Evolutionary conservation across 2,888 invertebrate species (phyloP).

Genomic region (Scelioninae gen. 1): DNA sequence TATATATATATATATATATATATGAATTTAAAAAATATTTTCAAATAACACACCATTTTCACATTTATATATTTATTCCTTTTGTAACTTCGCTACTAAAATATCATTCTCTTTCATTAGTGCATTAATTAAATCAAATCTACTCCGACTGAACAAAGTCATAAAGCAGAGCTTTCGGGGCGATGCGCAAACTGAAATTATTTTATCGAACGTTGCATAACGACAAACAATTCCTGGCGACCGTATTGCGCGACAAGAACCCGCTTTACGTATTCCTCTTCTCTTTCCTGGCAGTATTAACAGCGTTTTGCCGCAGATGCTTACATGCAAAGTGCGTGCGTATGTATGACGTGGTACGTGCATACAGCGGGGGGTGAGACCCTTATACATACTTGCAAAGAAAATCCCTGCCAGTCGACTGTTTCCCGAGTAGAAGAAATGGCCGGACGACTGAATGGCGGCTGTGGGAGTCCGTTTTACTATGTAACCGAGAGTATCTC

Average conservation of each 20-base stretch:
- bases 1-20: too few relatives aligned
- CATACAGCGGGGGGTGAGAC: slow-evolving; percentile 35
- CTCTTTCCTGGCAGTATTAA: slow-evolving; percentile 58
- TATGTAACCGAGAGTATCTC: slow-evolving; percentile 50
- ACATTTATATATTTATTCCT: too few relatives aligned
- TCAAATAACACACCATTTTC: too few relatives aligned
- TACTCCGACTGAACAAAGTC: background rate
- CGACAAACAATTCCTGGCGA: slow-evolving; percentile 48
- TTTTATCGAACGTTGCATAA: slow-evolving; percentile 56
- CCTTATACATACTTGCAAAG: slow-evolving; percentile 13
- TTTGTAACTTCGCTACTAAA: too few relatives aligned
- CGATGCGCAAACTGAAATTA: slow-evolving; percentile 6
- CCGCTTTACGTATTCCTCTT: slow-evolving; percentile 58
- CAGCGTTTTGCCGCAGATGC: slow-evolving; percentile 54
- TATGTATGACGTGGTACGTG: slow-evolving; percentile 35
- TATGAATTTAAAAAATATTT: too few relatives aligned
- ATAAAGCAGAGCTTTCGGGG: background rate
- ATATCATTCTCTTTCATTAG: background rate
- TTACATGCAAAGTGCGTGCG: slow-evolving; percentile 53
- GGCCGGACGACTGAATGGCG: slow-evolving; percentile 59
- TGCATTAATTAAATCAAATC: slow-evolving; percentile 1
- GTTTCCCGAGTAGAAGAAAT: slow-evolving; percentile 53
- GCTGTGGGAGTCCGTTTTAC: slow-evolving; percentile 62
- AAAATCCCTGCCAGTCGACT: slow-evolving; percentile 49
- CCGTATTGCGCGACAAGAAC: slow-evolving; percentile 51